Conservation (phyloP, 2,113 vertebrate genomes). For the Rhodinocichla rosea region DNA sequence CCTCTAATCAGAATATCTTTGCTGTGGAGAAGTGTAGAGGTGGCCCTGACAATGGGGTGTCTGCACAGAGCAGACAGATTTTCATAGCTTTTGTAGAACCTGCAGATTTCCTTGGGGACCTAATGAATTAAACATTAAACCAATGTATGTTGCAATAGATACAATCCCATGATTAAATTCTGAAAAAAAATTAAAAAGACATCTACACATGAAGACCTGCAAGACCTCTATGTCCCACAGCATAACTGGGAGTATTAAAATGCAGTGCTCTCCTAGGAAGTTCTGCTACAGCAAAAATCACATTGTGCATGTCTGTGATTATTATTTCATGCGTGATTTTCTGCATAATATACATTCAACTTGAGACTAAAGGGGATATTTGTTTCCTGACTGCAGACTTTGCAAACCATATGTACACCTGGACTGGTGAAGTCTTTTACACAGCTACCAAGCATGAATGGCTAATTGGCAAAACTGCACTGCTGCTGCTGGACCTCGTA, state of each 20-base stretch:
- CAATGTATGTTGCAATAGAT: neutral
- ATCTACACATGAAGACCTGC: neutral
- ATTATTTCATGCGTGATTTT: neutral
- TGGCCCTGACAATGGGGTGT: neutral
- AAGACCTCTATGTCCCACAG: neutral
- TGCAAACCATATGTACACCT: neutral
- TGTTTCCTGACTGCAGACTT: neutral
- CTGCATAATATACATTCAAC: neutral
- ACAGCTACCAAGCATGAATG: neutral
- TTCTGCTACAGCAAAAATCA: neutral
- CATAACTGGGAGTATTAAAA: neutral
- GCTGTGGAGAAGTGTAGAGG: neutral
- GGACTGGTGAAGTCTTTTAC: fast-evolving
- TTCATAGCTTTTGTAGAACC: neutral
- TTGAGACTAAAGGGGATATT: neutral
- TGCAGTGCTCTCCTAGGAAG: neutral
- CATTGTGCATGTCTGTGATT: neutral
- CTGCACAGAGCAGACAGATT: neutral
- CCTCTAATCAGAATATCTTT: neutral
- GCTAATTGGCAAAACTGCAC: neutral
- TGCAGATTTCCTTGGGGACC: neutral
- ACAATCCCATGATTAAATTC: constrained; percentile 10
- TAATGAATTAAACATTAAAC: constrained; percentile 30
- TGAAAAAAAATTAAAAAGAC: neutral
- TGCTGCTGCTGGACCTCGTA: neutral